Evolutionary conservation across 1,140 invertebrate genomes (phyloP).

Genomic region (Leptonema lineaticorne): DNA sequence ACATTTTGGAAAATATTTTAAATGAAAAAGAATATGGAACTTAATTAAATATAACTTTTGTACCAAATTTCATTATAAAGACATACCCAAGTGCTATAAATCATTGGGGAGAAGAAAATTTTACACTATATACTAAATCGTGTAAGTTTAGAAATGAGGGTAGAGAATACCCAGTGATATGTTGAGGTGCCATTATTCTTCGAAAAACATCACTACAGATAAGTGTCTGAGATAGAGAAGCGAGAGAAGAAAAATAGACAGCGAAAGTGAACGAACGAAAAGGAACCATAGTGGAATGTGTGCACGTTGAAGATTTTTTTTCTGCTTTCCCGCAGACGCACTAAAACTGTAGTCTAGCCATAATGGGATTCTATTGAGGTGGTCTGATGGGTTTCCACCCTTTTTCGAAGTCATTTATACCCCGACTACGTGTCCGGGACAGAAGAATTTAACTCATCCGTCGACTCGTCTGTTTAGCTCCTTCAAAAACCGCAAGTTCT

Average conservation of each 20-base stretch:
- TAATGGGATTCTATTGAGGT: constrained; percentile 41
- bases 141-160: too few relatives aligned
- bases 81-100: too few relatives aligned
- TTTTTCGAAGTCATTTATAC: constrained; percentile 36
- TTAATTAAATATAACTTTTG: too few relatives aligned
- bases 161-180: neutral
- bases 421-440: constrained; percentile 1
- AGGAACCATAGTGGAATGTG: constrained; percentile 26
- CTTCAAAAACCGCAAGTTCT: neutral
- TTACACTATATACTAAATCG: too few relatives aligned
- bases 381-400: constrained; percentile 38
- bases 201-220: neutral
- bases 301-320: too few relatives aligned
- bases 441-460: neutral
- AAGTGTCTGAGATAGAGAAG: neutral
- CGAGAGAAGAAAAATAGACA: too few relatives aligned
- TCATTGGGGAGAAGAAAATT: too few relatives aligned
- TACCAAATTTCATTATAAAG: too few relatives aligned
- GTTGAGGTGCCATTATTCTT: constrained; percentile 5
- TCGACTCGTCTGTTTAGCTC: neutral
- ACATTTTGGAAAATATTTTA: too few relatives aligned
- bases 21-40: too few relatives aligned
- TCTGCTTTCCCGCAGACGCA: constrained; percentile 31
- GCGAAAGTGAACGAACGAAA: neutral
- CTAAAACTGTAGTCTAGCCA: constrained; percentile 36